phyloP scores from a whole-genome alignment of 2,113 vertebrate genomes.

The Eubucco bourcierii region DNA sequence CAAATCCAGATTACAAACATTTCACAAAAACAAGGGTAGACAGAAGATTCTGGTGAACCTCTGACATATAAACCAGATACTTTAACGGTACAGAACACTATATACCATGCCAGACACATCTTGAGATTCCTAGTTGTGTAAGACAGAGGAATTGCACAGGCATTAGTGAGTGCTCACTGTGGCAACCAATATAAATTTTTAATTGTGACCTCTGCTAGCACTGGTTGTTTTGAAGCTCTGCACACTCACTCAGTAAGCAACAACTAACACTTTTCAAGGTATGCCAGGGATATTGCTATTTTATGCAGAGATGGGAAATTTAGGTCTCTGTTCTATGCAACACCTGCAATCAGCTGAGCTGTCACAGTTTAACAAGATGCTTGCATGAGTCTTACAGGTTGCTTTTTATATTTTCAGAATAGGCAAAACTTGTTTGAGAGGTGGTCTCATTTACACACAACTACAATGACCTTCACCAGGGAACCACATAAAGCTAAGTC shows the following conservation, averaged over 20 bases:
- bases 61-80: neutral
- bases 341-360: neutral
- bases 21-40: neutral
- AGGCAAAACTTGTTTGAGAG: neutral
- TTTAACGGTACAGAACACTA: neutral
- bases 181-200: neutral
- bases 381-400: neutral
- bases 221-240: neutral
- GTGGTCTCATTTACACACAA: neutral
- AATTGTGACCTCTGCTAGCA: neutral
- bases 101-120: neutral
- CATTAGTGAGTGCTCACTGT: neutral
- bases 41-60: neutral
- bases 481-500: neutral
- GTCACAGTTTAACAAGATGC: neutral
- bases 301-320: neutral
- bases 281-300: neutral
- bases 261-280: neutral
- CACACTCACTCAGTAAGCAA: neutral
- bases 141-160: neutral
- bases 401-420: neutral
- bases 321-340: neutral
- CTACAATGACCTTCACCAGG: neutral
- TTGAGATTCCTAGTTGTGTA: neutral
- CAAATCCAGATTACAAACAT: neutral